Evolutionary conservation across 1,140 invertebrate species (phyloP).

Genomic region (Eumaeus atala): DNA sequence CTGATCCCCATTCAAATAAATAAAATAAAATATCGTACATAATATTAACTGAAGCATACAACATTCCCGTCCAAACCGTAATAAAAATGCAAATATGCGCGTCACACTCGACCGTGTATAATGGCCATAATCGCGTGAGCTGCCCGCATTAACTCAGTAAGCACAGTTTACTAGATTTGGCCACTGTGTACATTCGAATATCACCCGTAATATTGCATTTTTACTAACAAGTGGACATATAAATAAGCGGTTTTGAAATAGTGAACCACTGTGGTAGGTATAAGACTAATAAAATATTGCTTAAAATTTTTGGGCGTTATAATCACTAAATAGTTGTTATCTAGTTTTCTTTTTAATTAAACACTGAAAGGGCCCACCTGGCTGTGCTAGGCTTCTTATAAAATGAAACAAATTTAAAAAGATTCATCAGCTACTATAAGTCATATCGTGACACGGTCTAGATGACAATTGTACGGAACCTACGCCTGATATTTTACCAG

Average conservation of each 20-base stretch:
- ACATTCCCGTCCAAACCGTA: slow-evolving; percentile 23
- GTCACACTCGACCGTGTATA: slow-evolving; percentile 26
- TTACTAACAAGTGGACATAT: not conserved
- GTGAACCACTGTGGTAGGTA: not conserved
- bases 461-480: too few species aligned
- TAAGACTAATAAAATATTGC: not conserved
- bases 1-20: slow-evolving; percentile 14
- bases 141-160: slow-evolving; percentile 32
- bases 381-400: too few species aligned
- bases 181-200: slow-evolving; percentile 42
- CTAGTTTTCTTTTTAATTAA: too few species aligned
- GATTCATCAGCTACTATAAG: too few species aligned
- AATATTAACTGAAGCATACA: slow-evolving; percentile 20
- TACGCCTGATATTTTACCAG: too few species aligned
- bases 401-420: too few species aligned
- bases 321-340: too few species aligned
- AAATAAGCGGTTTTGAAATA: slow-evolving; percentile 10
- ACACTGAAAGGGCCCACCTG: too few species aligned
- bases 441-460: too few species aligned
- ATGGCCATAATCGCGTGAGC: slow-evolving; percentile 38
- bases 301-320: too few species aligned
- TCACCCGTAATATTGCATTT: slow-evolving; percentile 42
- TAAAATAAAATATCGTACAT: slow-evolving; percentile 20
- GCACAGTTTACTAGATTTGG: slow-evolving; percentile 40
- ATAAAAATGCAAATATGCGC: slow-evolving; percentile 39